Evolutionary conservation across 2,888 invertebrate species (phyloP).

Genomic region (Entomobrya multifasciata): DNA sequence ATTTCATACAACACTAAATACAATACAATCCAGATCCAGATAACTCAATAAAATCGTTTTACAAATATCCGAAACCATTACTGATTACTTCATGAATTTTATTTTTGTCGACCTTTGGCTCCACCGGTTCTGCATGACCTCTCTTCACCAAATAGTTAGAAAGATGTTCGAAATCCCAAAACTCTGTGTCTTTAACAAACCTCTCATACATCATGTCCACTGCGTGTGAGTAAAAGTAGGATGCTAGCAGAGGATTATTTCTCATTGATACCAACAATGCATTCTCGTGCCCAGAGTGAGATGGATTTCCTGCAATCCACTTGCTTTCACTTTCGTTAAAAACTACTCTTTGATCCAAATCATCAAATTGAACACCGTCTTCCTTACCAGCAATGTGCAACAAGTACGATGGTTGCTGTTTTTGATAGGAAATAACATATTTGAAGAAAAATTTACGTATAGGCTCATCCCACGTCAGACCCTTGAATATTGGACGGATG

Average conservation of each 20-base stretch:
- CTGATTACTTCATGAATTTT: conserved; percentile 9
- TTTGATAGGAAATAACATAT: not conserved
- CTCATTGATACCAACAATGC: conserved; percentile 2
- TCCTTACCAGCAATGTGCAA: not conserved
- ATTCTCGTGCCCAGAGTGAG: not conserved
- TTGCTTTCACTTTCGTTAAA: not conserved
- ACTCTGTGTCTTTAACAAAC: not conserved
- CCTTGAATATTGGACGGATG: not conserved
- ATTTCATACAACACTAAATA: no score
- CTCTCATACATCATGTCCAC: conserved; percentile 31
- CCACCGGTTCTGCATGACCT: not conserved
- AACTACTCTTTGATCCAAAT: not conserved
- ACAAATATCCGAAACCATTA: not conserved
- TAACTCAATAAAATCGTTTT: no score
- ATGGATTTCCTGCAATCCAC: not conserved
- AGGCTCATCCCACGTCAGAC: not conserved
- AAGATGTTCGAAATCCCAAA: conserved; percentile 26
- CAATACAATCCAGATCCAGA: no score
- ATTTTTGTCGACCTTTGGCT: not conserved
- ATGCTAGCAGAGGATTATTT: conserved; percentile 16
- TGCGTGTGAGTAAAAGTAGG: conserved; percentile 10
- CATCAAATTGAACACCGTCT: not conserved
- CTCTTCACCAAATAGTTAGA: conserved; percentile 14
- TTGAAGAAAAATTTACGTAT: not conserved
- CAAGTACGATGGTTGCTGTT: not conserved